Conservation (phyloP, 2,888 invertebrate species). For the Dryadula phaetusa region DNA sequence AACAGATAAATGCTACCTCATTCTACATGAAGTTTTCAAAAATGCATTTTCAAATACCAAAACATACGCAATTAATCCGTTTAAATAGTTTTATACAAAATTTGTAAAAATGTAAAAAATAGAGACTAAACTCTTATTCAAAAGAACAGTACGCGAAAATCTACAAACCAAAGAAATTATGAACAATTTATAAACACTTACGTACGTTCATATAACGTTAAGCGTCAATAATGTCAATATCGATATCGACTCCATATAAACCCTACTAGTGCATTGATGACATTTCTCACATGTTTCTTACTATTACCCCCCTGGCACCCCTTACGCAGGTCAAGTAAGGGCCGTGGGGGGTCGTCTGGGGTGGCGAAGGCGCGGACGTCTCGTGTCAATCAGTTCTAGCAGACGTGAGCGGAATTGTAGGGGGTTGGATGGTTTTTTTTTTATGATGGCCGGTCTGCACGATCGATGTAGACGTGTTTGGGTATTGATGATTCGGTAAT, state of each 20-base stretch:
- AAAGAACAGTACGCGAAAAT: no score
- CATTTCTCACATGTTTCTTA: slow-evolving; percentile 82
- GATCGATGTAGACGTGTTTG: slow-evolving; percentile 46
- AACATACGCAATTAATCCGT: no score
- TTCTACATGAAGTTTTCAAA: no score
- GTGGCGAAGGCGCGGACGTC: slow-evolving; percentile 73
- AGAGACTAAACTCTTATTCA: no score
- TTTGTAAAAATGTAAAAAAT: no score
- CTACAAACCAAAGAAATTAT: background rate
- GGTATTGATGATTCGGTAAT: slow-evolving; percentile 8
- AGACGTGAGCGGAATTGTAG: slow-evolving; percentile 79
- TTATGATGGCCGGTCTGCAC: slow-evolving; percentile 58
- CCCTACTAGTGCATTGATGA: slow-evolving; percentile 77
- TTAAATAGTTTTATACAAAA: no score
- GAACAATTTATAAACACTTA: background rate
- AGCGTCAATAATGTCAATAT: slow-evolving; percentile 6
- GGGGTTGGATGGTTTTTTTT: slow-evolving; percentile 62
- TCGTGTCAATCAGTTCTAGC: slow-evolving; percentile 81
- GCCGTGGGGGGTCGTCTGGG: slow-evolving; percentile 42
- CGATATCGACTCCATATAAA: slow-evolving; percentile 47
- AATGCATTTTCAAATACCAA: no score
- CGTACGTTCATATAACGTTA: background rate
- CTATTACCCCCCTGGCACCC: slow-evolving; percentile 30
- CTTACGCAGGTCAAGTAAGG: slow-evolving; percentile 72
- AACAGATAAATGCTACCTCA: no score